phyloP scores from a whole-genome alignment of 2,888 invertebrate species.

The Cheiracanthium punctorium region DNA sequence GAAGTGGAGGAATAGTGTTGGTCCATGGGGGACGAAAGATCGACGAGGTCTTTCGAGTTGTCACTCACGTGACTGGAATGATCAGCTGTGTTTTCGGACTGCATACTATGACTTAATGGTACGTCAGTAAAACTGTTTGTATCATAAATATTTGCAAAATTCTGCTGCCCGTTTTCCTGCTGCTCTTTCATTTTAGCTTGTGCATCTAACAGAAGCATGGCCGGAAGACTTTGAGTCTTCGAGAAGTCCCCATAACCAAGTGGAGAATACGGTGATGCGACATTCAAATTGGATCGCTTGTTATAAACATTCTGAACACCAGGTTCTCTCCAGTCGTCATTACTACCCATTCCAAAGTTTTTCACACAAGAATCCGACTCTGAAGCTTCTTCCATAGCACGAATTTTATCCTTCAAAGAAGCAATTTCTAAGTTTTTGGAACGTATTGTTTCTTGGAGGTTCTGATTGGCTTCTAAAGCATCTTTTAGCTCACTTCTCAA shows the following conservation, averaged over 20 bases:
- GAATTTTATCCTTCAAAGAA: constrained; percentile 45
- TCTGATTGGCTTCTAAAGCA: constrained; percentile 31
- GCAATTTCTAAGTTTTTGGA: constrained; percentile 56
- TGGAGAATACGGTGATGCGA: constrained; percentile 40
- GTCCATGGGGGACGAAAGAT: constrained; percentile 29
- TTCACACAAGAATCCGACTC: constrained; percentile 53
- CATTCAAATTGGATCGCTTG: constrained; percentile 48
- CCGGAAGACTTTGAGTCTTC: constrained; percentile 67
- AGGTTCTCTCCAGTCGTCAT: constrained; percentile 65
- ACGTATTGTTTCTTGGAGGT: constrained; percentile 28
- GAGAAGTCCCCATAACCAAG: constrained; percentile 62
- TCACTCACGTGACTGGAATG: constrained; percentile 28
- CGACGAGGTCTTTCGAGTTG: constrained; percentile 36
- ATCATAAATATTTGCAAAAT: constrained; percentile 38
- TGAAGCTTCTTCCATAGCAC: constrained; percentile 34
- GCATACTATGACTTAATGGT: constrained; percentile 41
- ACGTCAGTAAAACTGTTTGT: constrained; percentile 59
- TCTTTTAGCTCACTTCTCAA: constrained; percentile 58
- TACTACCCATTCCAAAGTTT: constrained; percentile 66
- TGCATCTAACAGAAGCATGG: constrained; percentile 36
- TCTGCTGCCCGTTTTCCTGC: constrained; percentile 19
- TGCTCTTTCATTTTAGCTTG: constrained; percentile 37
- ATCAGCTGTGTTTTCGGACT: constrained; percentile 14
- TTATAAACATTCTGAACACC: constrained; percentile 41
- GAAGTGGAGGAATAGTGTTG: constrained; percentile 43